Base-by-base conservation (phyloP, 2,797 vertebrate genomes). In the Chelon auratus region DNA sequence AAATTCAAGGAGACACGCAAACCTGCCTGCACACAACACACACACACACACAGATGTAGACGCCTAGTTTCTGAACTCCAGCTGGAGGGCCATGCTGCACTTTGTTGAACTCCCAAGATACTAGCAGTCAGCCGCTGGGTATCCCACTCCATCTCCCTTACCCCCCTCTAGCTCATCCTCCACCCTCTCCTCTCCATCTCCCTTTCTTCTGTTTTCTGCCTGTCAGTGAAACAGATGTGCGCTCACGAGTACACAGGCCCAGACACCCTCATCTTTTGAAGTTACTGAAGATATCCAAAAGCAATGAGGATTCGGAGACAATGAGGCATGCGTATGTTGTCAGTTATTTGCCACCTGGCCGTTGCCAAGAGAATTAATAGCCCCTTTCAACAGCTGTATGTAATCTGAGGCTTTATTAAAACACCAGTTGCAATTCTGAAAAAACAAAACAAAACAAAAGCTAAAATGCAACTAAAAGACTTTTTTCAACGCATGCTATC, bases 71-170 rank as follows among this genome's bases (percentile, higher is more conserved):
- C 56, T 71, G 68, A 76, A 72, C 68, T 69, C 64, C 77, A 77
- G 83, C 87, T 86, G 82, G 51, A 83, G 74, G 77, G 79, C 76
- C 45, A 6, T 2, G 63, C 51, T 82, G 80, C 81, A 87, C 85
- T 87, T 86, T 87, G 76, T 73, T 84, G 68, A 86, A 85, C 83
- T 87, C 85, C 82, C 89, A 65, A 60, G 83, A 86, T 70, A 71
- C 48, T 11, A 18, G 24, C 72, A 82, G 68, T 62, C 72, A 53
- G 80, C 84, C 63, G 67, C 76, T 33, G 82, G 87, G 73, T 66
- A 61, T 75, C 72, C 82, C 63, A 33, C 30, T 33, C 51, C 77
- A 78, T 65, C 47, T 15, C 6, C 7, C 14, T 2, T 12, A 24
- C 30, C 45, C 24, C 33, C 55, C 62, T 22, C 48, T 22, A 59